phyloP scores from a whole-genome alignment of 2,113 vertebrate species.

The Lutjanus erythropterus region DNA sequence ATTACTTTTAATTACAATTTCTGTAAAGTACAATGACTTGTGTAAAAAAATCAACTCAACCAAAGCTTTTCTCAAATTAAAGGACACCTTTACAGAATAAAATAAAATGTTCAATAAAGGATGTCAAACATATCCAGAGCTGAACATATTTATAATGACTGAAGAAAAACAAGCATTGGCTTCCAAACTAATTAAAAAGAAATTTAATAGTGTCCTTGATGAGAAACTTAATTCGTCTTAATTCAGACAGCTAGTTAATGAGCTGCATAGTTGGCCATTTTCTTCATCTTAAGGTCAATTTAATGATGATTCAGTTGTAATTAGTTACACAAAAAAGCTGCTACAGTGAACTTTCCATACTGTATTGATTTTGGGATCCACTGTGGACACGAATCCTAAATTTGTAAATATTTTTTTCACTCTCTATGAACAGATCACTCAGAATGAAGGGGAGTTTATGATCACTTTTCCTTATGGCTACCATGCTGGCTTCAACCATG shows the following conservation, averaged over 20 bases:
- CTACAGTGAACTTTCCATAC: too few relatives aligned
- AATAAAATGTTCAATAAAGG: neutral
- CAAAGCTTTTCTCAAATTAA: too few relatives aligned
- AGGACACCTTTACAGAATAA: neutral
- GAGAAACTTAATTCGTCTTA: neutral
- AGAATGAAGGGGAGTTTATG: conserved; percentile 98
- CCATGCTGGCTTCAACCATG: conserved; percentile 98
- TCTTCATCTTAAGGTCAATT: neutral
- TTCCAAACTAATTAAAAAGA: neutral
- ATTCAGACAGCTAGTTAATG: neutral
- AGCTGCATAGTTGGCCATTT: neutral
- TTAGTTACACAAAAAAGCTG: neutral
- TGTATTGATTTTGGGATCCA: too few relatives aligned
- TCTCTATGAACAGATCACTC: conserved; percentile 89
- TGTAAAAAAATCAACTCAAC: neutral
- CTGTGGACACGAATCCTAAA: neutral
- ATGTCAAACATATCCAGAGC: neutral
- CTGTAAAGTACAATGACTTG: neutral
- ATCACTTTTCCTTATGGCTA: conserved; percentile 97
- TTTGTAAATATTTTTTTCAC: neutral
- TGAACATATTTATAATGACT: neutral
- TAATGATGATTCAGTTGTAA: neutral
- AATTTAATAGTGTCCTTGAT: neutral
- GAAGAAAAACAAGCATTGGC: neutral
- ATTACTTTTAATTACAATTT: neutral